Conservation (phyloP, 1,140 invertebrate species). For the Tetramorium simillimum region DNA sequence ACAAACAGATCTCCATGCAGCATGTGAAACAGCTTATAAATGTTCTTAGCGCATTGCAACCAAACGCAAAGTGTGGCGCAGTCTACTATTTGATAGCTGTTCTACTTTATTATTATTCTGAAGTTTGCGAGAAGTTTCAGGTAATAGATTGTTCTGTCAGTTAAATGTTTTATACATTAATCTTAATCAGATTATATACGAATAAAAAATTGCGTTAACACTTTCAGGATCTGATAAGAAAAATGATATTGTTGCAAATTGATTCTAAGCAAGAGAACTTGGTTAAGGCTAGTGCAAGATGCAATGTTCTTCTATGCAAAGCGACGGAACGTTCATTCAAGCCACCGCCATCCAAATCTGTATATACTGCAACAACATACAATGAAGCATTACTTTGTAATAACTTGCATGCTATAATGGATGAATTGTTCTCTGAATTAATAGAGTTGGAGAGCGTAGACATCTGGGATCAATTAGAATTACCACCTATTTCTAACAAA, state of each 20-base stretch:
- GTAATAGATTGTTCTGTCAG: conserved; percentile 64
- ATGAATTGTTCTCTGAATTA: conserved; percentile 75
- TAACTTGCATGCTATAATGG: conserved; percentile 78
- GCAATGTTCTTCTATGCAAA: conserved; percentile 76
- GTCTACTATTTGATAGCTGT: conserved; percentile 76
- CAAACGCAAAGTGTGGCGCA: conserved; percentile 62
- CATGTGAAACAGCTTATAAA: conserved; percentile 78
- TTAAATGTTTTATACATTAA: not conserved
- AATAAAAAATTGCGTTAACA: not conserved
- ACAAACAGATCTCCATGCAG: conserved; percentile 80
- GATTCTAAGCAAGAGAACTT: conserved; percentile 75
- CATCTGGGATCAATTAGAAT: conserved; percentile 69
- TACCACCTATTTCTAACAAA: conserved; percentile 73
- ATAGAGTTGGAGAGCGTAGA: conserved; percentile 69
- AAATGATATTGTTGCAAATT: conserved; percentile 73
- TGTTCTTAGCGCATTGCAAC: conserved; percentile 65
- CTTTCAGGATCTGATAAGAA: conserved; percentile 70
- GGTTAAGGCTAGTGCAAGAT: conserved; percentile 77
- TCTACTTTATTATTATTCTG: conserved; percentile 78
- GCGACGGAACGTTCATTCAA: conserved; percentile 78
- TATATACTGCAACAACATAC: conserved; percentile 75
- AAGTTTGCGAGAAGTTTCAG: conserved; percentile 76
- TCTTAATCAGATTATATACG: not conserved
- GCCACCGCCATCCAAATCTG: conserved; percentile 64
- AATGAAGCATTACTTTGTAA: conserved; percentile 79